Evolutionary conservation across 2,113 vertebrate species (phyloP).

Genomic region (Panthera leo): DNA sequence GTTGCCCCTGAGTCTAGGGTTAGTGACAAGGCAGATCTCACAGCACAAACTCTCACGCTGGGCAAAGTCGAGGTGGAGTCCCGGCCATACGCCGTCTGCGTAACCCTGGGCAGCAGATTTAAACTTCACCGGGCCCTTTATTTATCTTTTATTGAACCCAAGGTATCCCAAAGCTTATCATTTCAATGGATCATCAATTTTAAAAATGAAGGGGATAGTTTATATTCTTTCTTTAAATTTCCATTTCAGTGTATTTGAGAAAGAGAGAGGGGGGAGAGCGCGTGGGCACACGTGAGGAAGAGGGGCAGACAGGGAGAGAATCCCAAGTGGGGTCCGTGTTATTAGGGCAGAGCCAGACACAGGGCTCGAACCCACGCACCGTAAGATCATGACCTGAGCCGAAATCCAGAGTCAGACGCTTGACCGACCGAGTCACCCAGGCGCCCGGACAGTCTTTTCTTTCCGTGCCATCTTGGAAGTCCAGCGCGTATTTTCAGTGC

Average conservation of each 20-base stretch:
- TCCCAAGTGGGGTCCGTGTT: no score
- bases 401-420: no score
- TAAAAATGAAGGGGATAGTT: neutral
- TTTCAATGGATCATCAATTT: neutral
- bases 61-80: neutral
- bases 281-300: no score
- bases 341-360: no score
- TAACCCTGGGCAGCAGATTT: neutral
- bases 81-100: neutral
- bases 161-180: neutral
- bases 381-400: no score
- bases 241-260: no score
- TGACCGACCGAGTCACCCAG: no score
- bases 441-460: neutral
- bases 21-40: neutral
- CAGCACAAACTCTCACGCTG: neutral
- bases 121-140: neutral
- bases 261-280: no score
- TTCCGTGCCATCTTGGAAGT: neutral
- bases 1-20: neutral
- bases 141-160: neutral
- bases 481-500: neutral
- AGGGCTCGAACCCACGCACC: no score
- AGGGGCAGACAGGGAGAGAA: no score
- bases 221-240: neutral